These are phyloP conservation scores for Yponomeuta malinellus DNA, from an alignment of 2,888 invertebrate genomes.

Conservation along the genomic window DNA sequence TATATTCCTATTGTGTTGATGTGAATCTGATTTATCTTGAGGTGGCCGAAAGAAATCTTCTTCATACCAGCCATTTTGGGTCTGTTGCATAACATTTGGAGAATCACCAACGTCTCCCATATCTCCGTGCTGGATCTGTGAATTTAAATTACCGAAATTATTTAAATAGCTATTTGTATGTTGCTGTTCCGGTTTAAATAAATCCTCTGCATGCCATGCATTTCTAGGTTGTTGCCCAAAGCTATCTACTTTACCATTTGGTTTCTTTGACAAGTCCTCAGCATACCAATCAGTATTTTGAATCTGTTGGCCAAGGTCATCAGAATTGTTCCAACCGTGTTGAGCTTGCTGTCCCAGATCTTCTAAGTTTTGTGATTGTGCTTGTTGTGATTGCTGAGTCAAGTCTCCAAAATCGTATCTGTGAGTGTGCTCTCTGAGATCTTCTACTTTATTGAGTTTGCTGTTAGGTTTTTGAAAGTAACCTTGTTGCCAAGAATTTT, in stretches of 20 bases:
- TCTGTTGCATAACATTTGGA: background rate
- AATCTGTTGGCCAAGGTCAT: conserved; percentile 16
- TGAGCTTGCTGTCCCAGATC: conserved; percentile 28
- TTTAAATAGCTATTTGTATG: background rate
- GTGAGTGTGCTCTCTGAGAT: conserved; percentile 34
- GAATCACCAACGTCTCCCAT: background rate
- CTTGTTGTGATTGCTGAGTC: conserved; percentile 31
- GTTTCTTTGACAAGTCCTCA: background rate
- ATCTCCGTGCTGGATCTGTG: background rate
- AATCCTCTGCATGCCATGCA: background rate
- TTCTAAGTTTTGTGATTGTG: conserved; percentile 20
- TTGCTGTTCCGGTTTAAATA: background rate
- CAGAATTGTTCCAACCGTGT: conserved; percentile 17
- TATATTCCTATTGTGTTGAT: conserved; percentile 9
- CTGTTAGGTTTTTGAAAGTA: conserved; percentile 31
- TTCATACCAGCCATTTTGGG: background rate
- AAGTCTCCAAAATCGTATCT: conserved; percentile 29
- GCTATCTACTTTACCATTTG: conserved; percentile 11
- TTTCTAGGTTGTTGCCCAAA: background rate
- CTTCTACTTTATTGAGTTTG: conserved; percentile 26
- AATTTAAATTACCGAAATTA: conserved; percentile 2
- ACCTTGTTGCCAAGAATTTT: conserved; percentile 18
- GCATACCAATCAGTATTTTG: conserved; percentile 14
- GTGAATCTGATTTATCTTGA: conserved; percentile 6
- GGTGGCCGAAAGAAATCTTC: background rate